Percentiles rank a stretch among this genome's conserved stretches.
Evolutionary conservation across 2,888 invertebrate species (phyloP).

Genomic region (Operophtera brumata): DNA sequence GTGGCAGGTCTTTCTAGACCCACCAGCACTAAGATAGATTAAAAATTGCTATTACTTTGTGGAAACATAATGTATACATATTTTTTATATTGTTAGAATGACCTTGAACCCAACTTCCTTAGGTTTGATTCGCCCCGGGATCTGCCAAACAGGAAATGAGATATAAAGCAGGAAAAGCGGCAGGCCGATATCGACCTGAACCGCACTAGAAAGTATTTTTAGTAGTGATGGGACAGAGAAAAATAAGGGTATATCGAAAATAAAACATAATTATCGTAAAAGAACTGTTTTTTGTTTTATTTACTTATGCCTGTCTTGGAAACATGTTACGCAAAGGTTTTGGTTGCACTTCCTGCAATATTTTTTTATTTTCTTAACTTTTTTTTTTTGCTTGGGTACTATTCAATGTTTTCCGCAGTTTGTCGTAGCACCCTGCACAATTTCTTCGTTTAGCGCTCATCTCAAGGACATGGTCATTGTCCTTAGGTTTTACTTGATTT

Average conservation of each 20-base stretch:
- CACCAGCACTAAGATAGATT: neutral
- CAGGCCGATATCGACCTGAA: slow-evolving; percentile 17
- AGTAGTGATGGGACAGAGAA: slow-evolving; percentile 35
- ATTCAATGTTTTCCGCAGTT: slow-evolving; percentile 32
- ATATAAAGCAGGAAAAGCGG: slow-evolving; percentile 2
- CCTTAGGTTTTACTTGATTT: slow-evolving; percentile 16
- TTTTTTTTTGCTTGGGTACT: slow-evolving; percentile 33
- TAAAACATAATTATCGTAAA: neutral
- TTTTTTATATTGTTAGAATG: neutral
- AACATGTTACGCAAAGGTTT: slow-evolving; percentile 35
- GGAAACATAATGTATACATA: neutral
- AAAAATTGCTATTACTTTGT: neutral
- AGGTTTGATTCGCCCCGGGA: slow-evolving; percentile 23
- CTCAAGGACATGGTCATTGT: slow-evolving; percentile 36
- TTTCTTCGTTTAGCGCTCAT: slow-evolving; percentile 37
- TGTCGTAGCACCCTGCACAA: slow-evolving; percentile 41
- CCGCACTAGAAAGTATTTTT: slow-evolving; percentile 37
- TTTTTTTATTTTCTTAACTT: slow-evolving; percentile 28
- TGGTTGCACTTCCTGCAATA: slow-evolving; percentile 34
- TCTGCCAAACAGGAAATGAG: slow-evolving; percentile 32
- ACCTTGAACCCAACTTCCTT: neutral
- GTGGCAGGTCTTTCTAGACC: neutral
- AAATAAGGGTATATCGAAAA: slow-evolving; percentile 28
- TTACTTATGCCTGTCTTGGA: slow-evolving; percentile 29
- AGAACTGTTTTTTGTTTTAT: neutral